Conservation (phyloP, 2,797 vertebrate species). For the Megalops cyprinoides region DNA sequence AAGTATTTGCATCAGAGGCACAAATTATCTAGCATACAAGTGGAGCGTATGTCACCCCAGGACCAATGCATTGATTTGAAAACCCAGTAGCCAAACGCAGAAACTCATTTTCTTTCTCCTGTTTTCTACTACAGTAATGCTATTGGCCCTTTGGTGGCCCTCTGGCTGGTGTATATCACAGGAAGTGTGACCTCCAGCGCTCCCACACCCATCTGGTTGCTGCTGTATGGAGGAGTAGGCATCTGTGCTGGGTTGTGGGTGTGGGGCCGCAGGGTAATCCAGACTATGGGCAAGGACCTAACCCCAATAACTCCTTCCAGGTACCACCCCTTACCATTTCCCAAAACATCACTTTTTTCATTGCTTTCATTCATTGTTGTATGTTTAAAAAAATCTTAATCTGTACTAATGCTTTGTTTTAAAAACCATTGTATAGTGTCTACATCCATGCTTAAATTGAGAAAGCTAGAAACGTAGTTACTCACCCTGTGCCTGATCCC, state of each 20-base stretch:
- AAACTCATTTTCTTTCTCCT: not conserved
- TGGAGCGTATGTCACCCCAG: no score
- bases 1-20: no score
- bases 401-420: not conserved
- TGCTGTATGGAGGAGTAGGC: conserved; percentile 89
- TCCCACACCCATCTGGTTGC: conserved; percentile 91
- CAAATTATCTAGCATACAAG: no score
- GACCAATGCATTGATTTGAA: no score
- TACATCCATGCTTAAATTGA: not conserved
- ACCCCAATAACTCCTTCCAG: conserved; percentile 97
- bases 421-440: not conserved
- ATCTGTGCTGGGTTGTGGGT: conserved; percentile 93
- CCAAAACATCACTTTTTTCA: not conserved
- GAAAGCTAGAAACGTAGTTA: no score
- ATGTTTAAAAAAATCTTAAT: not conserved
- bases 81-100: not conserved
- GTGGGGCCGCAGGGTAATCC: conserved; percentile 94
- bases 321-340: conserved; percentile 60
- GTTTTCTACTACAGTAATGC: conserved; percentile 80
- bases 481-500: no score
- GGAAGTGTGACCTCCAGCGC: conserved; percentile 74
- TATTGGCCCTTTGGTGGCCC: conserved; percentile 91
- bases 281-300: conserved; percentile 95
- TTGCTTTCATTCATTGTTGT: no score
- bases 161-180: conserved; percentile 86